Conservation (phyloP, 2,113 vertebrate species). For the Dicrurus megarhynchus region DNA sequence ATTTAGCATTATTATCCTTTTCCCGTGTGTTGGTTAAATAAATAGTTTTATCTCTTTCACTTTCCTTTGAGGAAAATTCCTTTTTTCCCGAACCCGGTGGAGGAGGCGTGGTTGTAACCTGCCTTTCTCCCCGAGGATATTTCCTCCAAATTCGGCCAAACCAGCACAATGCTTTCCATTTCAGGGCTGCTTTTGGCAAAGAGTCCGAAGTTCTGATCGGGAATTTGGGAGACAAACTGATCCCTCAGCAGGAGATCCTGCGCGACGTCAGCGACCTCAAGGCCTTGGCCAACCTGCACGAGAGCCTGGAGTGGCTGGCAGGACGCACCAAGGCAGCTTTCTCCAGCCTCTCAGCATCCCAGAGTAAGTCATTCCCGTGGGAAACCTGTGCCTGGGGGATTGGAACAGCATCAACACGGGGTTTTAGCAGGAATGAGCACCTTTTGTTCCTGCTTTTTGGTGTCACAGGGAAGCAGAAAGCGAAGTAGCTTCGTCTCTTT, state of each 20-base stretch:
- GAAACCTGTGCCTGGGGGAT: neutral
- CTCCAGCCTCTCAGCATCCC: constrained; percentile 77
- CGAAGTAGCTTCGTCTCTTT: neutral
- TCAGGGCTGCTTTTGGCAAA: constrained; percentile 92
- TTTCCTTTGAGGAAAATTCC: too few relatives aligned
- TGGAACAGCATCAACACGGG: accelerated
- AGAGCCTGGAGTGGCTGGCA: constrained; percentile 97
- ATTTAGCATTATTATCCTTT: too few relatives aligned
- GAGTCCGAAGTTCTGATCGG: constrained; percentile 97
- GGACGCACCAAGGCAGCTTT: constrained; percentile 85
- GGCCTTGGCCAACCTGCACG: constrained; percentile 94
- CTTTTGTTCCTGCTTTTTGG: accelerated
- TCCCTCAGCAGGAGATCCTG: constrained; percentile 93
- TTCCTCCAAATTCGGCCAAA: too few relatives aligned
- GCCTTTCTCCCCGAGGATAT: too few relatives aligned
- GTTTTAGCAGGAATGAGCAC: neutral
- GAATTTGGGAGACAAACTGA: constrained; percentile 95
- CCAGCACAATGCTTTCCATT: constrained; percentile 43
- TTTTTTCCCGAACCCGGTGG: too few relatives aligned
- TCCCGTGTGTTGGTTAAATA: too few relatives aligned
- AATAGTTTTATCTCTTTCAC: too few relatives aligned
- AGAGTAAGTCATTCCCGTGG: constrained; percentile 75
- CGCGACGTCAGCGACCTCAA: constrained; percentile 95
- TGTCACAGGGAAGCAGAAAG: neutral
- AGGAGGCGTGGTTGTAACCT: too few relatives aligned